Percentiles rank a stretch among this genome's conserved stretches.
phyloP scores from a whole-genome alignment of 2,888 invertebrate species.

The Ganaspis brasiliensis region DNA sequence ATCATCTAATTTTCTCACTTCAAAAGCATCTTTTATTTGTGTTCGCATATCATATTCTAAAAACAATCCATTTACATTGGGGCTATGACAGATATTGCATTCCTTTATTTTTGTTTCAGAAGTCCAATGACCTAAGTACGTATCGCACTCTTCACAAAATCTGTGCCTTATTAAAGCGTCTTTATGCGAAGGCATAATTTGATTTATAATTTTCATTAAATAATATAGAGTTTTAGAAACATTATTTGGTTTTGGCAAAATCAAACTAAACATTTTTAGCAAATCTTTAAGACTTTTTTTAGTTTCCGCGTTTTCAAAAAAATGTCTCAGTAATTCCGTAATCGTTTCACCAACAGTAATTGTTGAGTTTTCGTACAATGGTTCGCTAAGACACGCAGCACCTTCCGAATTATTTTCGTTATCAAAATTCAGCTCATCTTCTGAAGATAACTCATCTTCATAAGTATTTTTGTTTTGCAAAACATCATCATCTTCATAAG shows the following conservation, averaged over 20 bases:
- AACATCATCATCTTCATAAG: too few species aligned
- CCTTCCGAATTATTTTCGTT: neutral
- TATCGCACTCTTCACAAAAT: constrained; percentile 49
- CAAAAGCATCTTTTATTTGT: constrained; percentile 46
- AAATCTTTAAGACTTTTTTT: constrained; percentile 38
- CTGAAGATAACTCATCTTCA: neutral
- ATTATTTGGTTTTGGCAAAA: constrained; percentile 51
- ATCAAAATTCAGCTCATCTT: neutral
- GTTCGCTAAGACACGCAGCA: neutral
- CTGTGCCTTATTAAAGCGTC: constrained; percentile 41
- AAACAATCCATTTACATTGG: constrained; percentile 45
- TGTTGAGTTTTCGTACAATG: constrained; percentile 7
- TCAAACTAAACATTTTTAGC: constrained; percentile 14
- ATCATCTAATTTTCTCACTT: constrained; percentile 40
- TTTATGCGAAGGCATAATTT: constrained; percentile 28
- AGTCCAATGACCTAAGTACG: constrained; percentile 43
- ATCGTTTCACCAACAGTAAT: constrained; percentile 38
- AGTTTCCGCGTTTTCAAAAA: constrained; percentile 28
- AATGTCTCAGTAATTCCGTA: constrained; percentile 28
- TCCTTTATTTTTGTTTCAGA: neutral
- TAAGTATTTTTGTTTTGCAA: too few species aligned
- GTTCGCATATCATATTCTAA: constrained; percentile 47
- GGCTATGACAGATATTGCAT: constrained; percentile 39
- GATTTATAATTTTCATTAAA: constrained; percentile 46
- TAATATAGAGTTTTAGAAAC: constrained; percentile 43